These are phyloP conservation scores for Parazoanthus atlanticus DNA, from an alignment of 92 coral and sea anemone genomes.

Conservation along the genomic window DNA sequence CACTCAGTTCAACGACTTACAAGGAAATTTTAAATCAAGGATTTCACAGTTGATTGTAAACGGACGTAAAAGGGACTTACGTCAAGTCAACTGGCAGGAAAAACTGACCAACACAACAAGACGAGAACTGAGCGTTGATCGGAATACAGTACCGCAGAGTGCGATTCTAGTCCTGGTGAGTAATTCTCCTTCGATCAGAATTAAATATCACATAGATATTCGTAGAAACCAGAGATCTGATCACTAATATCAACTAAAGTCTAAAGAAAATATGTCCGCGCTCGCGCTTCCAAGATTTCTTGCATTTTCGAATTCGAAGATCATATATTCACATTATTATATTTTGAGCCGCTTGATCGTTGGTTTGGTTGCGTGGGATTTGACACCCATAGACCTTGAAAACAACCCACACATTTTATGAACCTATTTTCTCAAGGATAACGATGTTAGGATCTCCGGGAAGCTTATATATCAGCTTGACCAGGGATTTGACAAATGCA, in stretches of 20 bases:
- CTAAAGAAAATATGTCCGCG: not conserved
- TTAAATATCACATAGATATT: not conserved
- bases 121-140: not conserved
- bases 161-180: constrained; percentile 86
- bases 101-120: constrained; percentile 15
- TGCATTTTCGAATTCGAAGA: constrained; percentile 20
- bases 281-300: constrained; percentile 18
- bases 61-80: constrained; percentile 32
- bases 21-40: constrained; percentile 33
- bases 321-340: not conserved
- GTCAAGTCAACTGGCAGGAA: not conserved
- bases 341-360: constrained; percentile 25
- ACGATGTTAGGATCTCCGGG: not conserved
- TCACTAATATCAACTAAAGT: not conserved
- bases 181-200: not conserved
- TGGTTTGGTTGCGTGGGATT: constrained; percentile 25
- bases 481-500: not conserved
- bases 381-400: not conserved
- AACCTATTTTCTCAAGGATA: not conserved
- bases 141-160: constrained; percentile 51
- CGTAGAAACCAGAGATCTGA: not conserved
- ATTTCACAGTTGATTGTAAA: constrained; percentile 43
- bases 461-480: not conserved
- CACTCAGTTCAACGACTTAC: constrained; percentile 23
- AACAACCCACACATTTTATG: not conserved